These are phyloP conservation scores for Andrena bucephala DNA, from an alignment of 2,888 invertebrate species.

Conservation along the genomic window DNA sequence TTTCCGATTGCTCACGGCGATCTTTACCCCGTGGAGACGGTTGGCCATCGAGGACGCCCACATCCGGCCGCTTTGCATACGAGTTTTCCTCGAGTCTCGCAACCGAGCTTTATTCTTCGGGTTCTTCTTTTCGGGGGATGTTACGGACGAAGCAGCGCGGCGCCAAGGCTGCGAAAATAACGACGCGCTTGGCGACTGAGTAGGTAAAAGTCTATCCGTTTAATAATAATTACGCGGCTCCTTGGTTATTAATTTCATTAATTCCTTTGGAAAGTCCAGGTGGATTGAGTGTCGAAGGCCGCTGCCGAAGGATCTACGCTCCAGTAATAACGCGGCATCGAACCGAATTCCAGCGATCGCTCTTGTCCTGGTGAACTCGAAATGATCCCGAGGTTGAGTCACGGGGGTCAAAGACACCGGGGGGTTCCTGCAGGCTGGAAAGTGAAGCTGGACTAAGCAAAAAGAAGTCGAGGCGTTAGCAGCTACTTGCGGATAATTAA, in stretches of 20 bases:
- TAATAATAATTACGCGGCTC: no score
- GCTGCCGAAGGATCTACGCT: no score
- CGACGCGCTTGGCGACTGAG: not conserved
- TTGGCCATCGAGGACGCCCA: conserved; percentile 69
- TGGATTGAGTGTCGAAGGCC: no score
- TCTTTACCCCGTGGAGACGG: conserved; percentile 24
- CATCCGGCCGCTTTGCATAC: conserved; percentile 51
- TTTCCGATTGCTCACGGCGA: conserved; percentile 63
- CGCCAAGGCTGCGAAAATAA: not conserved
- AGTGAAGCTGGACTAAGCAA: conserved; percentile 35
- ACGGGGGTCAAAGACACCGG: conserved; percentile 51
- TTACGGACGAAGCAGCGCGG: not conserved
- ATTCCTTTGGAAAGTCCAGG: no score
- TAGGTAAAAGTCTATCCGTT: not conserved
- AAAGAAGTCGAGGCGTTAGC: conserved; percentile 63
- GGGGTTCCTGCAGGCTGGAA: conserved; percentile 22
- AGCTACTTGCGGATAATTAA: conserved; percentile 77
- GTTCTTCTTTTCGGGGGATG: not conserved
- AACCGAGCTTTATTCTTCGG: not conserved
- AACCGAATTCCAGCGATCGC: no score
- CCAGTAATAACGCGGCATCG: no score
- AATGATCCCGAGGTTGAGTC: conserved; percentile 32
- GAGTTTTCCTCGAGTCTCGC: not conserved
- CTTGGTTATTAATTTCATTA: no score
- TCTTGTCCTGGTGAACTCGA: not conserved